phyloP scores from a whole-genome alignment of 2,888 invertebrate genomes.

The Colostygia pectinataria region DNA sequence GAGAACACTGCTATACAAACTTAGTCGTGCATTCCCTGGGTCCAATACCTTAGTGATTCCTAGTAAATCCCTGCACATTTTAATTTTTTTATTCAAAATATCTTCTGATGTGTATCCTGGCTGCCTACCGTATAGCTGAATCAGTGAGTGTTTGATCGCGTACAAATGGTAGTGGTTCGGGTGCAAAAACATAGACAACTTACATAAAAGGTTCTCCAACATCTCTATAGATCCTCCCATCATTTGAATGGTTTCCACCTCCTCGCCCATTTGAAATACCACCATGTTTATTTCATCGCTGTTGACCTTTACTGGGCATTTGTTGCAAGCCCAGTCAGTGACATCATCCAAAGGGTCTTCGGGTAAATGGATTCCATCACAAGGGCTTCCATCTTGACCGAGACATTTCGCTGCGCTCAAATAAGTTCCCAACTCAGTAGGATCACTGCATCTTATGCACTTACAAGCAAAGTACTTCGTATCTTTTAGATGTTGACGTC shows the following conservation, averaged over 20 bases:
- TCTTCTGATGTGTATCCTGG: slow-evolving; percentile 84
- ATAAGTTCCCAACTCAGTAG: slow-evolving; percentile 90
- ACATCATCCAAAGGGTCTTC: slow-evolving; percentile 86
- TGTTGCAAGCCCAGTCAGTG: slow-evolving; percentile 90
- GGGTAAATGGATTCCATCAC: slow-evolving; percentile 88
- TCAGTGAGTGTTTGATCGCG: slow-evolving; percentile 90
- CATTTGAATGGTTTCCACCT: slow-evolving; percentile 86
- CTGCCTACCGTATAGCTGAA: slow-evolving; percentile 90
- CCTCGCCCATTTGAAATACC: slow-evolving; percentile 88
- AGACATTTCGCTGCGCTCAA: slow-evolving; percentile 88
- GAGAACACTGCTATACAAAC: slow-evolving; percentile 90
- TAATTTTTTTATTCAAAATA: slow-evolving; percentile 85
- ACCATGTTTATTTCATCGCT: slow-evolving; percentile 86
- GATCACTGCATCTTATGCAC: slow-evolving; percentile 89
- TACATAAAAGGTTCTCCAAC: slow-evolving; percentile 85
- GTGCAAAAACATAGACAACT: slow-evolving; percentile 89
- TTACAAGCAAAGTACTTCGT: slow-evolving; percentile 91
- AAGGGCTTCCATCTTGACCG: slow-evolving; percentile 80
- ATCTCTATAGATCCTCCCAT: slow-evolving; percentile 84
- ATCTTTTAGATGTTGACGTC: slow-evolving; percentile 89
- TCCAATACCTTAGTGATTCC: slow-evolving; percentile 85
- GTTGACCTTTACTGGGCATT: slow-evolving; percentile 85
- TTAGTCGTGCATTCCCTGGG: slow-evolving; percentile 88
- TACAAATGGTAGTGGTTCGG: slow-evolving; percentile 93
- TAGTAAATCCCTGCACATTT: slow-evolving; percentile 86